Evolutionary conservation across 2,113 vertebrate genomes (phyloP).

Genomic region (Progne subis): DNA sequence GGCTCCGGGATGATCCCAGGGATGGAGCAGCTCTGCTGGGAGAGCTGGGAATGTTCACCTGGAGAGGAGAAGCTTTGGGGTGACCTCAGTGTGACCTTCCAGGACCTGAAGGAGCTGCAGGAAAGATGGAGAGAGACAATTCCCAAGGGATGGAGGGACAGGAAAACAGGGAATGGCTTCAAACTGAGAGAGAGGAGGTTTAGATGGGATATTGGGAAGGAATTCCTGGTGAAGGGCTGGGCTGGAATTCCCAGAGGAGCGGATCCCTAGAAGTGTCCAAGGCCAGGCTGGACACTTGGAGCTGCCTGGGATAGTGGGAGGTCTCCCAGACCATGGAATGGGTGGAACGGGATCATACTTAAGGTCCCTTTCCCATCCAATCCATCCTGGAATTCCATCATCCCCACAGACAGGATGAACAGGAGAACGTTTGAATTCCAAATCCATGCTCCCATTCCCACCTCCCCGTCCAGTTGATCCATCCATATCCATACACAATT

Average conservation of each 20-base stretch:
- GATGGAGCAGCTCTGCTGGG: background rate
- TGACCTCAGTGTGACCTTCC: background rate
- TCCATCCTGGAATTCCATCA: too few species aligned
- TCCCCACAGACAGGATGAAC: too few species aligned
- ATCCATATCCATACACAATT: too few species aligned
- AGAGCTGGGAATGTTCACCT: background rate
- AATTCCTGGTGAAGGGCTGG: background rate
- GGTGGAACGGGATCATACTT: too few species aligned
- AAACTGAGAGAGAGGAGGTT: background rate
- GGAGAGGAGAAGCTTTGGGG: background rate
- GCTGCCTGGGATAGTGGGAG: too few species aligned
- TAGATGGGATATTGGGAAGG: background rate
- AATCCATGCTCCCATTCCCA: too few species aligned
- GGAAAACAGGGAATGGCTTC: background rate
- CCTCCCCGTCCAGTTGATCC: too few species aligned
- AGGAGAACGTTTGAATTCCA: too few species aligned
- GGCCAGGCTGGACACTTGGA: background rate
- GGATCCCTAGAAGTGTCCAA: background rate
- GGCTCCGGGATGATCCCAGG: background rate
- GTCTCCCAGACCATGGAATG: background rate
- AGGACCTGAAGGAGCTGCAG: background rate
- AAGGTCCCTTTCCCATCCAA: too few species aligned
- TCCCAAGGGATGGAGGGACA: background rate
- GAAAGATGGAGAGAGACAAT: background rate
- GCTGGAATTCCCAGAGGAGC: background rate